phyloP scores from a whole-genome alignment of 2,113 vertebrate genomes.

The Delphinapterus leucas region DNA sequence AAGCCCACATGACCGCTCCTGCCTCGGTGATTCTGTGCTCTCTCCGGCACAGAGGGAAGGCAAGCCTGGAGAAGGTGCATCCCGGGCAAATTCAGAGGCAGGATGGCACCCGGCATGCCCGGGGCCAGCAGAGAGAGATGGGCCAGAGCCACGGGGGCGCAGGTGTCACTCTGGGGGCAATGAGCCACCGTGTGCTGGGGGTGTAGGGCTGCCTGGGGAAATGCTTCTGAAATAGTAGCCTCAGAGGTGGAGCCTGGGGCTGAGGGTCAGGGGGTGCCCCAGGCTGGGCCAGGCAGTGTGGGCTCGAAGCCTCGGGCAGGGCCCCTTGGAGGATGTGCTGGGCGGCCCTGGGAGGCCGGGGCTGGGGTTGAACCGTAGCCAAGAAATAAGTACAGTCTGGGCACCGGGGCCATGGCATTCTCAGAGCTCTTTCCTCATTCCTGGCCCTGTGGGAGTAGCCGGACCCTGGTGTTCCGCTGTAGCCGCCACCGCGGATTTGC shows the following conservation, averaged over 20 bases:
- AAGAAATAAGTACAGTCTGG: slow-evolving; percentile 72
- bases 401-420: slow-evolving; percentile 67
- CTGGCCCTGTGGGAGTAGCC: slow-evolving; percentile 79
- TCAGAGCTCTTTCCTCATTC: slow-evolving; percentile 84
- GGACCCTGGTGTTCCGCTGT: slow-evolving; percentile 69
- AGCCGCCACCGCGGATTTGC: slow-evolving; percentile 65
- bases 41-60: rapidly evolving
- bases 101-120: rapidly evolving
- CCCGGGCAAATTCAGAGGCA: rapidly evolving
- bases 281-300: neutral
- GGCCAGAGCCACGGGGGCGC: rapidly evolving
- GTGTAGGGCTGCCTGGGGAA: neutral
- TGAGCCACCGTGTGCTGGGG: rapidly evolving
- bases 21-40: neutral
- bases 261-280: neutral
- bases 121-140: neutral
- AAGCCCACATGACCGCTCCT: rapidly evolving
- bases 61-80: neutral
- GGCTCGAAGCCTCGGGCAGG: neutral
- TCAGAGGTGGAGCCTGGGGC: neutral
- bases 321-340: neutral
- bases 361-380: slow-evolving; percentile 69
- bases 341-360: slow-evolving; percentile 4
- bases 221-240: neutral
- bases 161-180: neutral